Percentiles rank a stretch among this genome's conserved stretches.
Conservation (phyloP, 2,797 vertebrate species). For the Todus mexicanus region DNA sequence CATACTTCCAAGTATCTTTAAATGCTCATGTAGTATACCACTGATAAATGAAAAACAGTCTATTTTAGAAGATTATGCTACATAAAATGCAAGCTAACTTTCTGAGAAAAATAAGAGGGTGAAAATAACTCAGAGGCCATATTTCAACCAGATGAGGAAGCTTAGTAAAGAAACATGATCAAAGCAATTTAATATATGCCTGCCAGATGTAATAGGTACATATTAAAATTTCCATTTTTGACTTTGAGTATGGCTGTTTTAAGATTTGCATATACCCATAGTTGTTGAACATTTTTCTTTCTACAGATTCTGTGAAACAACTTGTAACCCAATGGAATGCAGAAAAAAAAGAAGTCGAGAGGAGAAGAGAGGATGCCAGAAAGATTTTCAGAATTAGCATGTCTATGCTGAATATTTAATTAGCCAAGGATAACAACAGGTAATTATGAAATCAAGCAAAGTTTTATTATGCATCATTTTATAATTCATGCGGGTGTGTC, state of each 20-base stretch:
- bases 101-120: background rate
- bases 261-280: background rate
- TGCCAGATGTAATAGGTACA: conserved; percentile 26
- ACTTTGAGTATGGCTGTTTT: background rate
- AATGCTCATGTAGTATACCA: background rate
- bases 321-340: background rate
- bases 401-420: conserved; percentile 47
- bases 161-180: conserved; percentile 20
- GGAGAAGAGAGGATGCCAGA: background rate
- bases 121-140: background rate
- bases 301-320: background rate
- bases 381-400: background rate
- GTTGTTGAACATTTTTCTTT: background rate
- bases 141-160: conserved; percentile 5
- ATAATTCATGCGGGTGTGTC: conserved; percentile 40
- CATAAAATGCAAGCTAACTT: background rate
- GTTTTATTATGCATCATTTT: conserved; percentile 45
- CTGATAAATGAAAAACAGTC: background rate
- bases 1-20: background rate
- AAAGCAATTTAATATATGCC: background rate
- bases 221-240: conserved; percentile 1
- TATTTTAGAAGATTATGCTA: background rate
- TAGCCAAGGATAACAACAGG: conserved; percentile 43
- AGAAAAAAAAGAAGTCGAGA: background rate
- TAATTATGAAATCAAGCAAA: conserved; percentile 53